Percentiles rank a stretch among this genome's conserved stretches.
These are phyloP conservation scores for Nomada lathburiana DNA, from an alignment of 2,888 invertebrate genomes.

Conservation along the genomic window DNA sequence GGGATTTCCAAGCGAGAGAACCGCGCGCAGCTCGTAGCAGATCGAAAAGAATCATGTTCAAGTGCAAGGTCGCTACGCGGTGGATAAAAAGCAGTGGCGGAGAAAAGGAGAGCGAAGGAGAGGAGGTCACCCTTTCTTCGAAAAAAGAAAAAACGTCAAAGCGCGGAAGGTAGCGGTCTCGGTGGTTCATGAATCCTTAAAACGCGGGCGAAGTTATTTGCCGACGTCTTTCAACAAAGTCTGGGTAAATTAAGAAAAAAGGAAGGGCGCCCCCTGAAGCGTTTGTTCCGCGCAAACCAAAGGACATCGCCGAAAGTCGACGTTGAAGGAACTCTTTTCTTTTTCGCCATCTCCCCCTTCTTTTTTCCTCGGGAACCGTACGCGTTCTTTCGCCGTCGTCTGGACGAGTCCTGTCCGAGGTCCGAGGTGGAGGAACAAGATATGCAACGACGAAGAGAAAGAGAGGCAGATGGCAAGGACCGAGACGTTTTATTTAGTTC, in stretches of 20 bases:
- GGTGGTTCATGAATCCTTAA: slow-evolving; percentile 55
- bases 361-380: slow-evolving; percentile 22
- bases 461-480: slow-evolving; percentile 28
- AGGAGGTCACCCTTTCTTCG: slow-evolving; percentile 6
- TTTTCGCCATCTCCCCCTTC: not conserved
- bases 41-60: slow-evolving; percentile 30
- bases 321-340: slow-evolving; percentile 20
- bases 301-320: slow-evolving; percentile 52
- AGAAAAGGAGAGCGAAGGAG: not conserved
- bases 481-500: slow-evolving; percentile 61
- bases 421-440: not conserved
- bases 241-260: slow-evolving; percentile 62
- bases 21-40: not conserved
- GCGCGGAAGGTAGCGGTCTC: slow-evolving; percentile 10
- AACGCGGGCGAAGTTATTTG: slow-evolving; percentile 57
- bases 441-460: slow-evolving; percentile 9
- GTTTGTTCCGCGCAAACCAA: slow-evolving; percentile 61
- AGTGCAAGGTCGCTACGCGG: slow-evolving; percentile 40
- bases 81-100: slow-evolving; percentile 2
- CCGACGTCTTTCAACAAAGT: slow-evolving; percentile 57
- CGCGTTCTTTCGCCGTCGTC: slow-evolving; percentile 18
- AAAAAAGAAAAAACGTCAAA: slow-evolving; percentile 30
- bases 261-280: slow-evolving; percentile 33
- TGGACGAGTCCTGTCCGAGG: slow-evolving; percentile 35
- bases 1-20: not conserved